Base-by-base conservation (phyloP, 1,140 invertebrate genomes). In the Drosophila ercepeae region DNA sequence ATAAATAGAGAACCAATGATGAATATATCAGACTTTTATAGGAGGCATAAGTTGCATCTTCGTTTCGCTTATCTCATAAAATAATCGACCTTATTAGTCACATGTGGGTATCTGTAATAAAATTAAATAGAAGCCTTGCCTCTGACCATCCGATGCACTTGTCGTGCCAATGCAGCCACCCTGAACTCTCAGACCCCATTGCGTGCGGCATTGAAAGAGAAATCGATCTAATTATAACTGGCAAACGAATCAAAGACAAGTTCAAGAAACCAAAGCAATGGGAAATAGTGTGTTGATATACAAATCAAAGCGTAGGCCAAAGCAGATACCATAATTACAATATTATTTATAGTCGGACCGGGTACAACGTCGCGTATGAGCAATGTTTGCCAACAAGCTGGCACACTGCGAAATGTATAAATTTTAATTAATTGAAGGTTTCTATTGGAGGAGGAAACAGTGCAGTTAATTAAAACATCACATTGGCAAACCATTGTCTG, bases 171-270 rank as follows among this genome's bases (percentile, higher is more conserved):
- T 70, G 25, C 61, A 70, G 1, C n/a, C 19, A 34, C 68, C 70
- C 51, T 52, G 68, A 73, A 71, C 67, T 50, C 13, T 19, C 1
- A 8, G 25, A 41, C 68, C 65, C 32, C 54, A 34, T 60, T 53
- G 54, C 41, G 54, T 72, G 42, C 55, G 39, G 4, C 63, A 67
- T 67, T 67, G 63, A 67, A 53, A 53, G 46, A 27, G 60, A 67
- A 67, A 65, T 52, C 60, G 60, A 36, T 67, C 48, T 67, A 67
- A 67, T 67, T 67, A 67, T 67, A 67, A 34, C 61, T 21, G 36
- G 61, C 63, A 53, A 44, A 34, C 39, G 61, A 27, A 21, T 25
- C 63, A 16, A 19, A 32, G 63, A 52, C 36, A 67, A 21, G 63
- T 67, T 67, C 60, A 67, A 67, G 63, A 65, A 67, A 45, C 63